phyloP scores from a whole-genome alignment of 2,888 invertebrate species.

The Acrobasis repandana region DNA sequence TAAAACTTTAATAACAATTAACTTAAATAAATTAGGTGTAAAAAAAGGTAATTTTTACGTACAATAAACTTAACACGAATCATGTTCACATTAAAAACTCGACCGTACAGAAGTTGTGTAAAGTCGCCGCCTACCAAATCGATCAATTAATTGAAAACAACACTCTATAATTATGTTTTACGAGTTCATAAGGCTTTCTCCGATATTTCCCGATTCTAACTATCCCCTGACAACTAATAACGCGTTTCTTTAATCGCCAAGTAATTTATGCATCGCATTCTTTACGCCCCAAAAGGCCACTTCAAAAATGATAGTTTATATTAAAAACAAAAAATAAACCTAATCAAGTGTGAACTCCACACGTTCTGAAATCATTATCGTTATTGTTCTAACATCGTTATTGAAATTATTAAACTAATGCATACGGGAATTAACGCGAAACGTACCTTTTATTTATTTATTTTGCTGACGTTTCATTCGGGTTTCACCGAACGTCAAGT shows the following conservation, averaged over 20 bases:
- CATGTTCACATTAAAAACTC: constrained; percentile 3
- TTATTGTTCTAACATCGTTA: no score
- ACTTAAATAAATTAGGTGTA: background rate
- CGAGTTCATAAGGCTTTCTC: constrained; percentile 45
- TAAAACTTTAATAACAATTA: no score
- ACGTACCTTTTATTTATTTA: no score
- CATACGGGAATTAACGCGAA: no score
- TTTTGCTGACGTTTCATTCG: no score
- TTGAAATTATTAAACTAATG: no score
- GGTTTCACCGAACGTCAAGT: no score
- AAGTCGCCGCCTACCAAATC: constrained; percentile 48
- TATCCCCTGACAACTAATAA: constrained; percentile 62
- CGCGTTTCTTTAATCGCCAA: constrained; percentile 65
- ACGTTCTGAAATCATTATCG: no score
- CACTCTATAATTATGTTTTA: constrained; percentile 54
- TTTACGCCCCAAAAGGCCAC: constrained; percentile 61
- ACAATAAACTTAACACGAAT: background rate
- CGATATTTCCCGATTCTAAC: constrained; percentile 51
- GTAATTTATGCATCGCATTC: constrained; percentile 72
- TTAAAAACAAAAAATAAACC: constrained; percentile 32
- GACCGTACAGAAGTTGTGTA: constrained; percentile 19
- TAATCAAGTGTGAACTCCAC: no score
- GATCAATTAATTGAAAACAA: constrained; percentile 56
- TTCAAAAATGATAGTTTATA: constrained; percentile 60
- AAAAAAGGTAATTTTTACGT: background rate